Evolutionary conservation across 1,140 invertebrate genomes (phyloP).

Genomic region (Anoplolepis gracilipes): DNA sequence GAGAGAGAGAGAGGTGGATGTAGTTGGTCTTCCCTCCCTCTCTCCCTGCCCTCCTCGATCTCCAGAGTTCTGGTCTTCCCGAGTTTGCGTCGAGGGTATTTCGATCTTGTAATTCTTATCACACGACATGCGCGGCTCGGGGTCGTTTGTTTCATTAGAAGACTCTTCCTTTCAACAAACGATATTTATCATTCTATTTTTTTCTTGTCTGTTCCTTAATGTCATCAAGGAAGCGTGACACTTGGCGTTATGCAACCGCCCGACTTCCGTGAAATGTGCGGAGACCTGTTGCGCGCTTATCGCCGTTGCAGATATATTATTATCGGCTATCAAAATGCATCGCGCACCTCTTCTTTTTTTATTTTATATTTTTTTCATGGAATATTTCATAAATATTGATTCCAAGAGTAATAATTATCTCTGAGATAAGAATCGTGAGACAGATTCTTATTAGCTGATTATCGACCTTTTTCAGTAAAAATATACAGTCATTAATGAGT

Average conservation of each 20-base stretch:
- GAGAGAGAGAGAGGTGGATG: not conserved
- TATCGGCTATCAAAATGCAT: constrained; percentile 31
- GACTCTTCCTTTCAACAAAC: not conserved
- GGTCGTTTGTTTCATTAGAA: not conserved
- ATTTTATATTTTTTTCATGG: not conserved
- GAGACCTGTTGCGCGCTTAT: constrained; percentile 65
- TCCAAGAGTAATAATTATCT: not conserved
- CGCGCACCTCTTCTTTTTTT: constrained; percentile 31
- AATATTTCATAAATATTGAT: constrained; percentile 8
- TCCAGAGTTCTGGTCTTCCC: not conserved
- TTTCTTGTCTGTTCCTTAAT: constrained; percentile 63
- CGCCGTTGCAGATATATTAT: constrained; percentile 65
- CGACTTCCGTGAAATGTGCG: constrained; percentile 72
- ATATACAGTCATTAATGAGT: not conserved
- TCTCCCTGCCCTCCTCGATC: not conserved
- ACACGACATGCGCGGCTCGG: not conserved
- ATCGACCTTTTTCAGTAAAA: not conserved
- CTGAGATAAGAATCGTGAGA: not conserved
- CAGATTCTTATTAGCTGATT: not conserved
- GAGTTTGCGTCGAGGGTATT: not conserved
- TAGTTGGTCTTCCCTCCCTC: not conserved
- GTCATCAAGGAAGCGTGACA: constrained; percentile 71
- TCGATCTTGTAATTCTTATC: constrained; percentile 22
- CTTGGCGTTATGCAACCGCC: constrained; percentile 75
- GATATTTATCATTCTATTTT: constrained; percentile 27